Evolutionary conservation across 1,140 invertebrate species (phyloP).

Genomic region (Conopomorpha cramerella): DNA sequence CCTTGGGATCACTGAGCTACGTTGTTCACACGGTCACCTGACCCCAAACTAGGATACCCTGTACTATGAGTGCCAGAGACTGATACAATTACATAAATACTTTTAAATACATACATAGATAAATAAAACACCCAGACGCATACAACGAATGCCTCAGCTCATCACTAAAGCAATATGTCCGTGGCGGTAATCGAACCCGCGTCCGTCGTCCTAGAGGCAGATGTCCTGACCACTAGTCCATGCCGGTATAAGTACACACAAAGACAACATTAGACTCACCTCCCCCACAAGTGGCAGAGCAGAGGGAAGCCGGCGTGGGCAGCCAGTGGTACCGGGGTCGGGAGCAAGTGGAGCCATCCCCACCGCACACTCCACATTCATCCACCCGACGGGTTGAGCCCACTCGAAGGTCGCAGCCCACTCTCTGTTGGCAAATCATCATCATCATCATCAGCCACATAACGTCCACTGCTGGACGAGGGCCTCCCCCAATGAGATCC

Average conservation of each 20-base stretch:
- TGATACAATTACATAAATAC: not conserved
- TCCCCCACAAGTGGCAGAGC: slow-evolving; percentile 89
- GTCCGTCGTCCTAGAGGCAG: too few species aligned
- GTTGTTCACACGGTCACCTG: too few species aligned
- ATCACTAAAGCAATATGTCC: too few species aligned
- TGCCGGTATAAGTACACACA: not conserved
- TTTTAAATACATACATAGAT: not conserved
- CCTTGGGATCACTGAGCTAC: too few species aligned
- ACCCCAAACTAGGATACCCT: not conserved
- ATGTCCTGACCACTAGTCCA: too few species aligned
- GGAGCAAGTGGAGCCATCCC: slow-evolving; percentile 81
- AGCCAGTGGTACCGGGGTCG: slow-evolving; percentile 84
- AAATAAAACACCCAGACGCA: too few species aligned
- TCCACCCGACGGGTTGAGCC: slow-evolving; percentile 84
- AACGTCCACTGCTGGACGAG: too few species aligned
- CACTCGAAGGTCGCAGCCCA: slow-evolving; percentile 87
- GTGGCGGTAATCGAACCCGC: too few species aligned
- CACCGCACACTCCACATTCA: slow-evolving; percentile 87
- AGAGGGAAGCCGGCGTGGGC: slow-evolving; percentile 77
- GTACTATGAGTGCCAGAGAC: not conserved
- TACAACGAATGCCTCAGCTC: too few species aligned
- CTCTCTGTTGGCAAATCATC: slow-evolving; percentile 78
- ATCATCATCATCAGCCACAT: too few species aligned
- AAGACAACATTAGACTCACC: slow-evolving; percentile 67
- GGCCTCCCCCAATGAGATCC: too few species aligned